Evolutionary conservation across 2,797 vertebrate genomes (phyloP), one percentile per base, ranked within the genome.

Genomic region (Pagetopsis macropterus): DNA sequence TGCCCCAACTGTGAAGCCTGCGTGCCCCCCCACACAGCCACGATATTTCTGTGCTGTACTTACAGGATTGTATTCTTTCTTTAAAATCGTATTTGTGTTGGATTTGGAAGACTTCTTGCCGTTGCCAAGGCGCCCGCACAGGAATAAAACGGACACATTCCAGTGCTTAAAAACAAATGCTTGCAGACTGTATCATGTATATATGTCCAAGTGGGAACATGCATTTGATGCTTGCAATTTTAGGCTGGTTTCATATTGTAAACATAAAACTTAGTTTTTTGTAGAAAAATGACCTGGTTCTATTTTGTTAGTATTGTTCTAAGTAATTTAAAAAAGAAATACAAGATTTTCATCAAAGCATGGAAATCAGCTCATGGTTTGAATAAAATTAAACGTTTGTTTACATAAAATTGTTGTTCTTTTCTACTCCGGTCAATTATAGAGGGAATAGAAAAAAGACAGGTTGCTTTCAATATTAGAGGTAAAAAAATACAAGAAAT

Each of bases 1-100:
- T 99, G 65, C 98, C 98, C 37, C 97, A 97, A 87, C 95, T 99
- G 93, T 99, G 94, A 97, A 87, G 92, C 95, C 81, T 27, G 56
- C 72, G 14, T 65, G 8, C 33, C 33, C 4, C 56, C 40, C 37
- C 11, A 2, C 46, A 37, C 59, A 54, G 61, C 31, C 67, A 52
- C 16, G 19, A 56, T 48, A 14, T 63, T 73, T 79, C 82, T 86
- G 83, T 83, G 85, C 87, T 90, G 83, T 89, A 80, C 75, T 91
- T 81, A 75, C 50, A 78, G 81, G 86, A 82, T 82, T 79, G 60
- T 88, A 57, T 76, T 79, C 49, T 83, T 61, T 77, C 75, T 73
- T n/a, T n/a, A 41, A 14, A 60, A 65, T 63, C 54, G 17, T 69
- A 6, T 78, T 75, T 73, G 61, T 88, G 78, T 84, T 85, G 75